Evolutionary conservation across 2,888 invertebrate species (phyloP).

Genomic region (Chrysolina haemoptera): DNA sequence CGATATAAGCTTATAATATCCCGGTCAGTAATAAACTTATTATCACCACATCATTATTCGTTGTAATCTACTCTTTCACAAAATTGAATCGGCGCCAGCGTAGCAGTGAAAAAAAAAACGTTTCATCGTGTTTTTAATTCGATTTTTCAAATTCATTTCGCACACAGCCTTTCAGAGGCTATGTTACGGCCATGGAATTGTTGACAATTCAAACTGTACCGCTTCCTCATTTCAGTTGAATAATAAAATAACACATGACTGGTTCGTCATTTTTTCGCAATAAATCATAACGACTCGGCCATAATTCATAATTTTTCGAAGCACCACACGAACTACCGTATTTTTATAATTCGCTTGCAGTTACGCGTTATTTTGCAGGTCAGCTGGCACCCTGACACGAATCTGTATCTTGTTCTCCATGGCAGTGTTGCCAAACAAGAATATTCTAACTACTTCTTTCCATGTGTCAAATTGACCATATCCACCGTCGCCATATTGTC

Average conservation of each 20-base stretch:
- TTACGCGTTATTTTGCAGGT: conserved; percentile 45
- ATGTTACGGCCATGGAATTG: conserved; percentile 22
- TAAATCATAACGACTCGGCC: conserved; percentile 8
- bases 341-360: conserved; percentile 40
- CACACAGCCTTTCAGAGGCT: not conserved
- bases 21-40: too few relatives aligned
- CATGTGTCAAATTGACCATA: too few relatives aligned
- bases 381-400: conserved; percentile 42
- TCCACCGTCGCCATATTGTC: too few relatives aligned
- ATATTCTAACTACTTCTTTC: too few relatives aligned
- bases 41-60: not conserved
- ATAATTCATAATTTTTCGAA: conserved; percentile 13
- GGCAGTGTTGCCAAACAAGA: too few relatives aligned
- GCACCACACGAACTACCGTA: conserved; percentile 29
- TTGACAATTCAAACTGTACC: conserved; percentile 26
- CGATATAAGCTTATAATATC: too few relatives aligned
- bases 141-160: conserved; percentile 12
- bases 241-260: conserved; percentile 5
- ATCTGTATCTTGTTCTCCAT: conserved; percentile 34
- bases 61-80: not conserved
- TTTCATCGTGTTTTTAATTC: not conserved
- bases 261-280: not conserved
- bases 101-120: too few relatives aligned
- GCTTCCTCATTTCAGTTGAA: conserved; percentile 17
- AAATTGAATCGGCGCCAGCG: too few relatives aligned